Conservation (phyloP, 2,888 invertebrate genomes). For the Gibbula magus region DNA sequence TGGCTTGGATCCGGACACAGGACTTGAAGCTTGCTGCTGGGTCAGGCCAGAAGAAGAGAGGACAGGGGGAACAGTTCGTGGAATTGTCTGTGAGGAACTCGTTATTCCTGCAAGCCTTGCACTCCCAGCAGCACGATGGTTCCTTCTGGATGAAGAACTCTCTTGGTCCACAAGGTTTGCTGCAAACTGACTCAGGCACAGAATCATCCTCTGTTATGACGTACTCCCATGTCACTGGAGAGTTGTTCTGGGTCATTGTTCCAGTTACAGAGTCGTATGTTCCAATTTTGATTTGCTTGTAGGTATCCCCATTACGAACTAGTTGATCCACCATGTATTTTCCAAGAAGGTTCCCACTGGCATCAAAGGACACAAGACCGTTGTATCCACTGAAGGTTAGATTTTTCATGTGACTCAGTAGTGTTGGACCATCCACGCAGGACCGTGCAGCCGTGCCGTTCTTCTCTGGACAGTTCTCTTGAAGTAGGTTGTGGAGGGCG, state of each 20-base stretch:
- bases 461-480: slow-evolving; percentile 41
- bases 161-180: slow-evolving; percentile 26
- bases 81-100: slow-evolving; percentile 38
- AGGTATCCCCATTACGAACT: not conserved
- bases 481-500: slow-evolving; percentile 50
- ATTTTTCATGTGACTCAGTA: slow-evolving; percentile 30
- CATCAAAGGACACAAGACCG: slow-evolving; percentile 35
- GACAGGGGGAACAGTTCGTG: slow-evolving; percentile 43
- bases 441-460: not conserved
- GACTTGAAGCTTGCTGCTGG: slow-evolving; percentile 29
- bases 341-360: slow-evolving; percentile 33
- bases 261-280: slow-evolving; percentile 19
- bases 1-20: slow-evolving; percentile 30
- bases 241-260: not conserved
- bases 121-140: slow-evolving; percentile 51
- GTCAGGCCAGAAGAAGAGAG: slow-evolving; percentile 47
- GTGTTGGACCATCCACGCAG: slow-evolving; percentile 31
- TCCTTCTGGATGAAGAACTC: slow-evolving; percentile 36
- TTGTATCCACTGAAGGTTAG: slow-evolving; percentile 31
- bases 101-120: slow-evolving; percentile 44
- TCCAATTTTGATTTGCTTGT: slow-evolving; percentile 22
- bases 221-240: slow-evolving; percentile 30
- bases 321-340: slow-evolving; percentile 36
- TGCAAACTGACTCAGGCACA: slow-evolving; percentile 32
- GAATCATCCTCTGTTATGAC: not conserved